Evolutionary conservation across 1,140 invertebrate species (phyloP).

Genomic region (Plodia interpunctella): DNA sequence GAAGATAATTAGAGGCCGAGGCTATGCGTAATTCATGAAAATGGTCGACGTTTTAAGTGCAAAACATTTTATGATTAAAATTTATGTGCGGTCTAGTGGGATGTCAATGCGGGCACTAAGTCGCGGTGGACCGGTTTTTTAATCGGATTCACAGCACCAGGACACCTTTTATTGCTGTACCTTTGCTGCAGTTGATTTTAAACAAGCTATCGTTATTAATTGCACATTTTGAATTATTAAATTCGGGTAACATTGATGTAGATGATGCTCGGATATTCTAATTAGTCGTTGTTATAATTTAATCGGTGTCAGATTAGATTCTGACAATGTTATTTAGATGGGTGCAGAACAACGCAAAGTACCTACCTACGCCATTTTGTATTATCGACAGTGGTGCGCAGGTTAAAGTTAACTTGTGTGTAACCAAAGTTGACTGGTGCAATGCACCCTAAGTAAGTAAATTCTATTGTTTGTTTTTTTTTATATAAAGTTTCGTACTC

Average conservation of each 20-base stretch:
- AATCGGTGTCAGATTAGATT: too few species aligned
- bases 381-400: too few species aligned
- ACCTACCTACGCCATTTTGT: too few species aligned
- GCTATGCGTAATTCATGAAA: slow-evolving; percentile 2
- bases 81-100: slow-evolving; percentile 1
- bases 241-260: background rate
- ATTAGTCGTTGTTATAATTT: too few species aligned
- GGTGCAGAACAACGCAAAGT: too few species aligned
- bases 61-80: slow-evolving; percentile 7
- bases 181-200: background rate
- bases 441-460: too few species aligned
- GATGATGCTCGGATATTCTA: too few species aligned
- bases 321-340: too few species aligned
- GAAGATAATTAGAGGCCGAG: slow-evolving; percentile 2
- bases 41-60: slow-evolving; percentile 3
- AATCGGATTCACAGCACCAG: slow-evolving; percentile 3
- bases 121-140: background rate
- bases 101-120: slow-evolving; percentile 5
- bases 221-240: background rate
- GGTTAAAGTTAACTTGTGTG: too few species aligned
- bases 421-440: too few species aligned
- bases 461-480: too few species aligned
- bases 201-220: slow-evolving; percentile 1
- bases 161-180: slow-evolving; percentile 2
- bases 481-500: too few species aligned